These are phyloP conservation scores for Macrostomum lignano DNA, from an alignment of 1,140 invertebrate species.

Conservation along the genomic window DNA sequence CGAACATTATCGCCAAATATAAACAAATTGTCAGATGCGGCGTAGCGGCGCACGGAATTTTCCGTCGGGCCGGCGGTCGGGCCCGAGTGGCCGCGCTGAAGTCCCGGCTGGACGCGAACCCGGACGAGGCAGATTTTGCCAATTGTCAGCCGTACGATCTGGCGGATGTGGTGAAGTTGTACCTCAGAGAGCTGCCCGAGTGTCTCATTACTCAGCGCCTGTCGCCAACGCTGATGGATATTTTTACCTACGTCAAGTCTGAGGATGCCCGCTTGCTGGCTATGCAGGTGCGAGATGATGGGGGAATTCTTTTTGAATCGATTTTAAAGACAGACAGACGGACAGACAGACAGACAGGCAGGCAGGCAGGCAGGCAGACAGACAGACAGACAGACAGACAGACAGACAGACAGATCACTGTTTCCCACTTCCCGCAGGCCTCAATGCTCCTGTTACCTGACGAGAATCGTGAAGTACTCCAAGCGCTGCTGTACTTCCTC, in stretches of 20 bases:
- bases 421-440: conserved; percentile 56
- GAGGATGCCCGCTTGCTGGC: too few species aligned
- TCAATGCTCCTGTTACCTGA: conserved; percentile 59
- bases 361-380: too few species aligned
- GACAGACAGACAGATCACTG: too few species aligned
- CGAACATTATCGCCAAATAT: too few species aligned
- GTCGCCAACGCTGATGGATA: conserved; percentile 68
- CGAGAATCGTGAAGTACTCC: conserved; percentile 63
- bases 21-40: conserved; percentile 53
- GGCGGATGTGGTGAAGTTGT: conserved; percentile 74
- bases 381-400: too few species aligned
- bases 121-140: conserved; percentile 34
- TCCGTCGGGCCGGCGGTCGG: conserved; percentile 41
- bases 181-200: conserved; percentile 71
- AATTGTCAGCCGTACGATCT: conserved; percentile 65
- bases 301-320: too few species aligned
- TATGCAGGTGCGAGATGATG: too few species aligned
- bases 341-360: too few species aligned
- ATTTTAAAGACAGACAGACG: too few species aligned
- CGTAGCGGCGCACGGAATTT: conserved; percentile 59
- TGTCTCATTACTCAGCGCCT: conserved; percentile 67
- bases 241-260: too few species aligned
- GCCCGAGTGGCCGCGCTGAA: conserved; percentile 60
- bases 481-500: conserved; percentile 55
- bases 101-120: conserved; percentile 41